Evolutionary conservation across 2,888 invertebrate species (phyloP).

Genomic region (Bombyx huttoni): DNA sequence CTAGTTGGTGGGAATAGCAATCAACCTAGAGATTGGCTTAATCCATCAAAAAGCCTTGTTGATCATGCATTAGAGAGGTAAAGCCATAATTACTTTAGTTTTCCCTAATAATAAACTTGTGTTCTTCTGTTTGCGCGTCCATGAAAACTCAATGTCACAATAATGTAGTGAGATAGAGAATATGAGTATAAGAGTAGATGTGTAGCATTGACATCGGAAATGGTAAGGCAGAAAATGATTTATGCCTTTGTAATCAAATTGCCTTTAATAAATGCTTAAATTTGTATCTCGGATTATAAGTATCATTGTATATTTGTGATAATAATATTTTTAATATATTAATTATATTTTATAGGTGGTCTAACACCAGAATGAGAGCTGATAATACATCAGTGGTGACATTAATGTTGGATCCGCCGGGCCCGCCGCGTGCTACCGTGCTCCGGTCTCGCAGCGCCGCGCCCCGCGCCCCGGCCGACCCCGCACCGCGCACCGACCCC

Average conservation of each 20-base stretch:
- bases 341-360: constrained; percentile 74
- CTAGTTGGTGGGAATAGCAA: constrained; percentile 54
- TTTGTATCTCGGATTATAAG: too few relatives aligned
- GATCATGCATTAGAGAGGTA: constrained; percentile 79
- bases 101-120: too few relatives aligned
- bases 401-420: constrained; percentile 91
- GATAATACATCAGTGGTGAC: constrained; percentile 97
- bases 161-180: too few relatives aligned
- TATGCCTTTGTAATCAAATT: too few relatives aligned
- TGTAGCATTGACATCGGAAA: too few relatives aligned
- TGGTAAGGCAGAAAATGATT: too few relatives aligned
- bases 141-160: too few relatives aligned
- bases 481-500: constrained; percentile 9
- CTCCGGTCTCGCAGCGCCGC: constrained; percentile 46
- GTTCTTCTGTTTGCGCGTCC: too few relatives aligned
- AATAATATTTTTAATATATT: background rate
- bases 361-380: constrained; percentile 87
- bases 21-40: constrained; percentile 78
- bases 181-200: too few relatives aligned
- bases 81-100: background rate
- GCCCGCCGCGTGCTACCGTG: constrained; percentile 81
- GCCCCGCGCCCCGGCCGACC: constrained; percentile 14
- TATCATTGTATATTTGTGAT: too few relatives aligned
- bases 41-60: constrained; percentile 93
- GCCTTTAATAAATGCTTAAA: too few relatives aligned